Conservation (phyloP, 2,888 invertebrate genomes). For the Cynaeus angustus region DNA sequence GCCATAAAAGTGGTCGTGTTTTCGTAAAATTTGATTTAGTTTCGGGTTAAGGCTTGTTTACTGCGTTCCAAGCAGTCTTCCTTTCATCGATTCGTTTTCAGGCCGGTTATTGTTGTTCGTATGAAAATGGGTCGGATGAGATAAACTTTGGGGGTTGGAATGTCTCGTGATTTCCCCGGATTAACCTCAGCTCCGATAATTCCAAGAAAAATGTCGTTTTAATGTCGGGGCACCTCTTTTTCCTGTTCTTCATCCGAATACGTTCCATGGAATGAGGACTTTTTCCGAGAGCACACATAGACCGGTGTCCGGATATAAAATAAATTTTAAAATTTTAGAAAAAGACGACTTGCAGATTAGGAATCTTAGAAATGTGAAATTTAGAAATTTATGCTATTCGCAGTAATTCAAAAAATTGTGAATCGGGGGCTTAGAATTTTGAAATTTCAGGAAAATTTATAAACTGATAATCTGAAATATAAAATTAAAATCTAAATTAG, state of each 20-base stretch:
- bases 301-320: slow-evolving; percentile 14
- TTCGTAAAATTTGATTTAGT: slow-evolving; percentile 26
- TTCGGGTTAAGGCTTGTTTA: slow-evolving; percentile 25
- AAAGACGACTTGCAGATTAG: no score
- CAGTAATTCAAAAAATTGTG: no score
- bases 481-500: no score
- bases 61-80: slow-evolving; percentile 22
- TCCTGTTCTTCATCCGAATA: slow-evolving; percentile 2
- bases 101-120: slow-evolving; percentile 29
- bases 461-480: no score
- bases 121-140: slow-evolving; percentile 39
- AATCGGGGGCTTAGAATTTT: no score
- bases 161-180: slow-evolving; percentile 23
- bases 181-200: no score
- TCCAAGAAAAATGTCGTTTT: no score
- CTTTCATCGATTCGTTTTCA: slow-evolving; percentile 36
- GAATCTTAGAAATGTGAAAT: no score
- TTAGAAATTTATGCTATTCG: no score
- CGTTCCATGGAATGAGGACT: slow-evolving; percentile 12
- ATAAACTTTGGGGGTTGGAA: slow-evolving; percentile 28
- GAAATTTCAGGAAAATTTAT: no score
- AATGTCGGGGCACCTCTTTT: no score
- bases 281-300: slow-evolving; percentile 15
- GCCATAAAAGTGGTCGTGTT: slow-evolving; percentile 22
- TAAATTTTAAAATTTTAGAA: slow-evolving; percentile 32